Evolutionary conservation across 2,797 vertebrate genomes (phyloP).

Genomic region (Vultur gryphus): DNA sequence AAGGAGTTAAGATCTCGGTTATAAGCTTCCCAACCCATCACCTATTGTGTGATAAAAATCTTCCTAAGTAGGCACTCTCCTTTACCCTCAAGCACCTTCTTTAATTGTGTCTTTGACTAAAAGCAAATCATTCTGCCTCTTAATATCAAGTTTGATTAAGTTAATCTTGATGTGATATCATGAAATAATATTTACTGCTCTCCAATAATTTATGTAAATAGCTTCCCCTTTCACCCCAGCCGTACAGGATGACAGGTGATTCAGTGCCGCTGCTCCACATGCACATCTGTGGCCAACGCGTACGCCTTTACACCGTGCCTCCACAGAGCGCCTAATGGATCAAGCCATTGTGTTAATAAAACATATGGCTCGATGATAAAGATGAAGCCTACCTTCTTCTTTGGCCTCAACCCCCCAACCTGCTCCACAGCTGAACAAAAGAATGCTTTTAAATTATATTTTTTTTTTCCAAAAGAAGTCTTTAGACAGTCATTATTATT

Average conservation of each 20-base stretch:
- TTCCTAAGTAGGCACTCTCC: constrained; percentile 46
- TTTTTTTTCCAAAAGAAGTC: neutral
- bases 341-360: neutral
- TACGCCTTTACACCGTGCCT: neutral
- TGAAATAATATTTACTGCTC: constrained; percentile 71
- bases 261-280: neutral
- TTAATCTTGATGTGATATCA: constrained; percentile 61
- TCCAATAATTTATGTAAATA: constrained; percentile 71
- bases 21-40: constrained; percentile 23
- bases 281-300: neutral
- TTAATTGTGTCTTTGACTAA: constrained; percentile 65
- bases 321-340: neutral
- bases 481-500: neutral
- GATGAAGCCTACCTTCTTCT: neutral
- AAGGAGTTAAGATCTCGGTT: constrained; percentile 26
- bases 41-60: constrained; percentile 43
- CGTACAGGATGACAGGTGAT: constrained; percentile 33
- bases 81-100: constrained; percentile 64
- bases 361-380: neutral
- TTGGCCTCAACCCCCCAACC: neutral
- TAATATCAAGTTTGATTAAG: constrained; percentile 68
- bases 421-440: neutral
- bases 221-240: constrained; percentile 55
- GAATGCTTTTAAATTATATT: neutral
- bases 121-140: constrained; percentile 62